These are phyloP conservation scores for Asarcornis scutulata DNA, from an alignment of 2,113 vertebrate genomes.

Conservation along the genomic window DNA sequence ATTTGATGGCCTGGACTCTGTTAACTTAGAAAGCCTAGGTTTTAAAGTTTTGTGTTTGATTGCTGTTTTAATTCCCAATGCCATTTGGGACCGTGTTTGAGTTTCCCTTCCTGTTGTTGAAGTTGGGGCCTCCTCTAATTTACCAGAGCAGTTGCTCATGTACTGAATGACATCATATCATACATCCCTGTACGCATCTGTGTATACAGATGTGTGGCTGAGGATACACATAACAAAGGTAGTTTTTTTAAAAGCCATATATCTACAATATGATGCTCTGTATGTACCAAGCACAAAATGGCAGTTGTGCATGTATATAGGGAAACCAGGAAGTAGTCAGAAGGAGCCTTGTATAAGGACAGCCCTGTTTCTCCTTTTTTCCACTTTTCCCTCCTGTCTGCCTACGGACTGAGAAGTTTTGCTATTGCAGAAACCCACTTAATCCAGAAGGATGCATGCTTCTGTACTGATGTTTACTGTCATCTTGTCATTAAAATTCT, in stretches of 20 bases:
- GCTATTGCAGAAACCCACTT: neutral
- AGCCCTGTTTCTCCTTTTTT: neutral
- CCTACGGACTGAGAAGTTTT: no score
- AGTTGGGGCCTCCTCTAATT: neutral
- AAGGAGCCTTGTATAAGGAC: neutral
- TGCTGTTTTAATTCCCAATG: neutral
- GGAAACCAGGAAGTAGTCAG: neutral
- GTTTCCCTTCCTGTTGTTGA: neutral
- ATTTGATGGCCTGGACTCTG: neutral
- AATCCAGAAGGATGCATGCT: neutral
- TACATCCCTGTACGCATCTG: neutral
- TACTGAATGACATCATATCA: neutral
- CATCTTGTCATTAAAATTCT: neutral
- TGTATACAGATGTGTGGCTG: fast-evolving
- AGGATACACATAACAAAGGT: neutral
- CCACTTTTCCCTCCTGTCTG: neutral
- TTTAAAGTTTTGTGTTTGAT: neutral
- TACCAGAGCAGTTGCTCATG: neutral
- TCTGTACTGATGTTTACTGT: neutral
- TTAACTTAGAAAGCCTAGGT: neutral
- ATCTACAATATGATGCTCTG: neutral
- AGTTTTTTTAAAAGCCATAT: neutral
- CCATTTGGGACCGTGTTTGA: neutral
- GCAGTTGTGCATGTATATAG: neutral
- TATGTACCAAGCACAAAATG: neutral